Base-by-base conservation (phyloP, 2,797 vertebrate species). In the Lithobates sylvaticus region DNA sequence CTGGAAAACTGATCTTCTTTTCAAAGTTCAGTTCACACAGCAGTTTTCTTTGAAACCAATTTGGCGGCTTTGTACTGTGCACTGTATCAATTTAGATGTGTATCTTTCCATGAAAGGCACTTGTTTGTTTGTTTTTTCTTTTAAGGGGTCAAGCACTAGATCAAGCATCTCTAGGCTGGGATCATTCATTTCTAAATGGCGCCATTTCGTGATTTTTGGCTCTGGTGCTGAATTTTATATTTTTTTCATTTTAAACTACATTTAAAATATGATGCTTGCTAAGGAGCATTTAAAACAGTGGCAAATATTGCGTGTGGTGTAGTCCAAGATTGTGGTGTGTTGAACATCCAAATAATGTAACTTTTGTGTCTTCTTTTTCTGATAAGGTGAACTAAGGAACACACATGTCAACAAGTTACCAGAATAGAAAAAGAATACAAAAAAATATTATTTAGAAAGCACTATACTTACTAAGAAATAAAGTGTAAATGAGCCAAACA, bases 1-100 rank as follows among this genome's bases (percentile, higher is more conserved):
- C 72, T 74, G 29, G 72, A 64, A 74, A 82, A 61, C 47, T 54
- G 69, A 81, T 71, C 69, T 72, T 16, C 61, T 39, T 54, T 82
- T 44, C 70, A 64, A 34, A 61, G 47, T 82, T 64, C 80, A 84
- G 69, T 84, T 78, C 32, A 78, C 67, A 70, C 18, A 76, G n/a
- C 29, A 64, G 32, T 27, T 84, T 84, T 84, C 32, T 71, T 58
- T 69, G 21, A 69, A 47, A 76, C 16, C 69, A 47, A 10, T 42
- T 73, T 34, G 81, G 68, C 67, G 65, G 76, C 16, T 44, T 42
- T 73, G 34, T n/a, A 36, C 50, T 82, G 54, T 74, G 50, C 54
- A n/a, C 50, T 64, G 69, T 82, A 74, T 74, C 34, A 36, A 64
- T 74, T 82, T 65, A 21, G 71, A 82, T 74, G 61, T 44, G 34